Evolutionary conservation across 1,140 invertebrate species (phyloP).

Genomic region (Gryon sp.): DNA sequence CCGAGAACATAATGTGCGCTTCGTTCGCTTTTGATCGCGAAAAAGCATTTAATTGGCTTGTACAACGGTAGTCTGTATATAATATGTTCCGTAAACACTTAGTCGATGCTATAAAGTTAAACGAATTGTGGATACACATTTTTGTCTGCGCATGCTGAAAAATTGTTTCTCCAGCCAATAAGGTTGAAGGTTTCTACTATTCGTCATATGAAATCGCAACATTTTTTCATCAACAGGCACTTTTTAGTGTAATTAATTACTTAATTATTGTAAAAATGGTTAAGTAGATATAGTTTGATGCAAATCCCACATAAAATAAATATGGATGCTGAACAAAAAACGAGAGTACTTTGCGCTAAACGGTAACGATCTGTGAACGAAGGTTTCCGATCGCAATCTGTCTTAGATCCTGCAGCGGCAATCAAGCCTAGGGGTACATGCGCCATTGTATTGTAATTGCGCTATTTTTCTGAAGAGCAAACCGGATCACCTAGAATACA

Average conservation of each 20-base stretch:
- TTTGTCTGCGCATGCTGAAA: neutral
- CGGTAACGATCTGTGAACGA: constrained; percentile 70
- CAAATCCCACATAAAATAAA: too few species aligned
- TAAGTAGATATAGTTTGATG: too few species aligned
- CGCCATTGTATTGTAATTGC: constrained; percentile 74
- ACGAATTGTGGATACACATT: constrained; percentile 11
- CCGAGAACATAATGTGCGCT: constrained; percentile 37
- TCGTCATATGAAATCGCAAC: too few species aligned
- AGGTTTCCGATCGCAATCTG: constrained; percentile 61
- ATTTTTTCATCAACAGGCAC: too few species aligned
- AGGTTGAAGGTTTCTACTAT: too few species aligned
- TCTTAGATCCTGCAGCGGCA: constrained; percentile 68
- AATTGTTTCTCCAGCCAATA: constrained; percentile 13
- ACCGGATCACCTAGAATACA: constrained; percentile 74
- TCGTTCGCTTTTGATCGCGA: constrained; percentile 61
- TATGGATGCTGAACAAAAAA: too few species aligned
- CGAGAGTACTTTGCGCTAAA: constrained; percentile 44
- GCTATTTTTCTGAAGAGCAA: constrained; percentile 68
- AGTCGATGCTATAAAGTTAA: constrained; percentile 40
- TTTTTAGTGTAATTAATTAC: too few species aligned
- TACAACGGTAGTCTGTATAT: constrained; percentile 33
- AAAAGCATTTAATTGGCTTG: constrained; percentile 64
- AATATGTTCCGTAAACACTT: constrained; percentile 45
- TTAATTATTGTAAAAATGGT: too few species aligned
- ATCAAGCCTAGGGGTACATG: constrained; percentile 65